A percentile compares a stretch with the other conserved stretches of the same genome.
phyloP scores from a whole-genome alignment of 1,140 invertebrate species.

The Pogonomyrmex californicus region DNA sequence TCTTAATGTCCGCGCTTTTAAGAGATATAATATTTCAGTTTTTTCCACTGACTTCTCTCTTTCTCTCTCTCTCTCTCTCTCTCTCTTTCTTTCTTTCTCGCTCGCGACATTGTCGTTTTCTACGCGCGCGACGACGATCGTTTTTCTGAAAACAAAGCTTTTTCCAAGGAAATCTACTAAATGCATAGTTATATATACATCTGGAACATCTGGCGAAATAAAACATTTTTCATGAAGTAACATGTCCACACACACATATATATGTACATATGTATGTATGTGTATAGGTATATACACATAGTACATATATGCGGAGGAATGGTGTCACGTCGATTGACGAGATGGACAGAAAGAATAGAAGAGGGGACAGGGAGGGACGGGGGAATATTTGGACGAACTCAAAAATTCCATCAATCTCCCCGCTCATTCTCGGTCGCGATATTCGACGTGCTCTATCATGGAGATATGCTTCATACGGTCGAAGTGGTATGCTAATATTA shows the following conservation, averaged over 20 bases:
- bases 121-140: not conserved
- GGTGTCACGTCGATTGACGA: conserved; percentile 1
- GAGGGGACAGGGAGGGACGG: not conserved
- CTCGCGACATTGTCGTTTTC: not conserved
- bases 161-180: not conserved
- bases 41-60: conserved; percentile 35
- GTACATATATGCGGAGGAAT: not conserved
- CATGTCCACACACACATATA: not conserved
- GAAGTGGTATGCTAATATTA: conserved; percentile 81
- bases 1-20: conserved; percentile 63
- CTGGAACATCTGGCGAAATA: not conserved
- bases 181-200: not conserved
- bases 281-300: too few relatives aligned
- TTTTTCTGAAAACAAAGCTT: conserved; percentile 25
- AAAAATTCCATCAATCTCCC: conserved; percentile 69
- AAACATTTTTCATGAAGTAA: not conserved
- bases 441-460: conserved; percentile 80
- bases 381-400: conserved; percentile 49
- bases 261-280: not conserved
- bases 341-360: not conserved
- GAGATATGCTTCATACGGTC: conserved; percentile 76
- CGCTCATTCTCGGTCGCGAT: conserved; percentile 56
- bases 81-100: not conserved
- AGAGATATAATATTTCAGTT: conserved; percentile 65
- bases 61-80: not conserved